These are phyloP conservation scores for Phyllotreta cruciferae DNA, from an alignment of 2,888 invertebrate species.

Conservation along the genomic window DNA sequence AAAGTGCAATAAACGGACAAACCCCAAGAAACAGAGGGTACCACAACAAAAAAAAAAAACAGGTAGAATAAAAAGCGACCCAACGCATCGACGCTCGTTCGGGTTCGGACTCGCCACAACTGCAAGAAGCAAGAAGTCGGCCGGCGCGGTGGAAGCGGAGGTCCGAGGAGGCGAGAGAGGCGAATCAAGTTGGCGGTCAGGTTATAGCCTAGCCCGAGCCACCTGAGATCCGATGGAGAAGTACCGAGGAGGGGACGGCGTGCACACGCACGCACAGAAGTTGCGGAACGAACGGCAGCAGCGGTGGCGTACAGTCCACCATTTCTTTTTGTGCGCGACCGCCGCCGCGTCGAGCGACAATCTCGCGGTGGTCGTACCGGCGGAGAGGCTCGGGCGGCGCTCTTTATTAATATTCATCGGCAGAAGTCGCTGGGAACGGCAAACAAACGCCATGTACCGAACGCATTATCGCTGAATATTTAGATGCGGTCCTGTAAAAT, in stretches of 20 bases:
- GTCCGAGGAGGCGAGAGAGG: slow-evolving; percentile 23
- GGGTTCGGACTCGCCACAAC: slow-evolving; percentile 16
- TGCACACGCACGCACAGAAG: slow-evolving; percentile 49
- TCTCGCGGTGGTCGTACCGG: slow-evolving; percentile 27
- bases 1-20: slow-evolving; percentile 28
- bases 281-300: slow-evolving; percentile 56
- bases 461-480: no score
- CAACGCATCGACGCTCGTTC: slow-evolving; percentile 20
- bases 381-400: slow-evolving; percentile 23
- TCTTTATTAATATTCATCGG: slow-evolving; percentile 22
- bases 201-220: slow-evolving; percentile 39
- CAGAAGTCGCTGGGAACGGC: slow-evolving; percentile 17
- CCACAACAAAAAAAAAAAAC: slow-evolving; percentile 1
- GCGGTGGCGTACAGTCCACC: slow-evolving; percentile 57
- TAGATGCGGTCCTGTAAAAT: no score
- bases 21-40: slow-evolving; percentile 26
- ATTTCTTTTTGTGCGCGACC: slow-evolving; percentile 53
- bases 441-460: neutral
- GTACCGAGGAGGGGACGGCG: slow-evolving; percentile 42
- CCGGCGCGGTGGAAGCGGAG: slow-evolving; percentile 11
- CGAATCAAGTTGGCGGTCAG: slow-evolving; percentile 41
- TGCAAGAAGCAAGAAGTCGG: slow-evolving; percentile 33
- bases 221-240: slow-evolving; percentile 43
- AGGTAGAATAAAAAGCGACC: slow-evolving; percentile 20
- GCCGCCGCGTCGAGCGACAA: slow-evolving; percentile 45